Base-by-base conservation (phyloP, 2,888 invertebrate species). In the Microctonus aethiopoides region DNA sequence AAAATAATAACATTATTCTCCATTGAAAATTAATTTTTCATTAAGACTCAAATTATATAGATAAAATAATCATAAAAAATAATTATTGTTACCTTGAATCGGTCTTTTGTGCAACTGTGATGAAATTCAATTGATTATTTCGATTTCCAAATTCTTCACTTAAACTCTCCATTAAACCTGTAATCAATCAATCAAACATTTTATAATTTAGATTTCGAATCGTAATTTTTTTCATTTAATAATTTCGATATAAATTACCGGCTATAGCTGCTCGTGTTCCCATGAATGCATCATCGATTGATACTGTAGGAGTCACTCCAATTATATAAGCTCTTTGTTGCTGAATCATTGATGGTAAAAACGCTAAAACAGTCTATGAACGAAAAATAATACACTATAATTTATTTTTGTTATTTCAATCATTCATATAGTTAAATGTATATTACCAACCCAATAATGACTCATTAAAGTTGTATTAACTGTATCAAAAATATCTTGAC, bases 111-210 rank as follows among this genome's bases (percentile, higher is more conserved):
- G 85, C 78, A 16, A 85, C 78, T 0, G 83, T 78, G 46, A 86
- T 78, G 54, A 85, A 85, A 51, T 80, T 82, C 1, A 85, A 76
- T 16, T 77, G 78, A 60, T 76, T 77, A 16, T 72, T 78, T 13
- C 74, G 70, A 29, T 76, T 74, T 63, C 76, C 76, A 60, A 85
- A 80, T 36, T 81, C 77, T 4, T 82, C 75, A 36, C 80, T 77
- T 62, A 86, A 72, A 64, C 79, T 80, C 51, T 81, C 84, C 78
- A 85, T 84, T 0, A 86, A 73, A 62, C 84, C 86, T 86, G 62
- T n/a, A 67, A 71, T 36, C 16, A 16, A 32, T 52, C 22, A 20
- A 52, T 57, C 22, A 32, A 62, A 46, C 13, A 54, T 61, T 54
- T 52, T 22, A 46, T 62, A 6, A 51, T 41, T n/a, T n/a, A 64